These are phyloP conservation scores for Ammodytes dubius DNA, from an alignment of 2,113 vertebrate species.

Conservation along the genomic window DNA sequence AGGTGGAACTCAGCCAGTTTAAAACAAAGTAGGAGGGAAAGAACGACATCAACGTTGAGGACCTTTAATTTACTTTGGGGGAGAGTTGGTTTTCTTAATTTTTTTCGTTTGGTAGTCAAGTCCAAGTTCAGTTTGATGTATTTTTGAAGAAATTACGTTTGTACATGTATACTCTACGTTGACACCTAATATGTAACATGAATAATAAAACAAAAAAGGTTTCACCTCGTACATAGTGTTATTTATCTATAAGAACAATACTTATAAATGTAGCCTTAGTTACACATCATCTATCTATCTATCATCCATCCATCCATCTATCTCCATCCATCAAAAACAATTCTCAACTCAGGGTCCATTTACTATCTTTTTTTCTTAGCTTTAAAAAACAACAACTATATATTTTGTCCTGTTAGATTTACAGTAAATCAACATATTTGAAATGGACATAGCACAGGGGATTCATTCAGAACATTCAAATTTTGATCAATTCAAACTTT, in stretches of 20 bases:
- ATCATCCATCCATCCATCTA: not conserved
- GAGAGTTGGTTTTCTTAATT: slow-evolving; percentile 53
- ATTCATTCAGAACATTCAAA: too few relatives aligned
- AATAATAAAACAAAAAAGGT: slow-evolving; percentile 72
- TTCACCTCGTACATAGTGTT: slow-evolving; percentile 57
- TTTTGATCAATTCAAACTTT: too few relatives aligned
- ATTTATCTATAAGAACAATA: not conserved
- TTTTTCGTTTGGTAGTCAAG: slow-evolving; percentile 75
- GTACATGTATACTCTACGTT: slow-evolving; percentile 82
- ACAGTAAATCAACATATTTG: too few relatives aligned
- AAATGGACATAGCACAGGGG: too few relatives aligned
- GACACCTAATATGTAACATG: slow-evolving; percentile 77
- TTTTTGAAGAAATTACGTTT: slow-evolving; percentile 81
- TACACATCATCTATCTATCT: not conserved
- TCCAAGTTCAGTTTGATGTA: slow-evolving; percentile 82
- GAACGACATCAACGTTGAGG: slow-evolving; percentile 51
- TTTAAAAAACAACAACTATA: not conserved
- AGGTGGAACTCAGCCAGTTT: slow-evolving; percentile 66
- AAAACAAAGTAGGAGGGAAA: slow-evolving; percentile 56
- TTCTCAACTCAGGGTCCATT: not conserved
- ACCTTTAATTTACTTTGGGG: slow-evolving; percentile 56
- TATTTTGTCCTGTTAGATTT: too few relatives aligned
- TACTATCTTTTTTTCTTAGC: not conserved
- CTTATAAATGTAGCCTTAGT: too few relatives aligned
- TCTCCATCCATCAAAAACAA: not conserved